Conservation (phyloP, 2,113 vertebrate genomes). For the Ailurus styani region DNA sequence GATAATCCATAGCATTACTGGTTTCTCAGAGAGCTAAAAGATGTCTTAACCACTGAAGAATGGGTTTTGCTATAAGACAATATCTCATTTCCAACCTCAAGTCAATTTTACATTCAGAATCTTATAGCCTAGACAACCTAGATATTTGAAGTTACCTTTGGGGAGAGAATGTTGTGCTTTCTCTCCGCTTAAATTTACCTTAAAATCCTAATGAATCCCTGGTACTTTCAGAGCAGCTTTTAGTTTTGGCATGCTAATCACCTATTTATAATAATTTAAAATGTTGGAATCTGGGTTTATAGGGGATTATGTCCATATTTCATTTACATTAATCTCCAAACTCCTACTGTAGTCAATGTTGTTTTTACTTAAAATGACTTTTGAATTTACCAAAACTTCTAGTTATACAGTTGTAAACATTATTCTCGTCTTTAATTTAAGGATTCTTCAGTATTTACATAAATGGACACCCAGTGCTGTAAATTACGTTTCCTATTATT, state of each 20-base stretch:
- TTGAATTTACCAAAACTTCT: background rate
- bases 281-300: background rate
- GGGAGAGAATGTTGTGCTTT: background rate
- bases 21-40: conserved; percentile 13
- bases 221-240: background rate
- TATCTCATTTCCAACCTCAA: background rate
- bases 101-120: background rate
- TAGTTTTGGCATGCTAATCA: background rate
- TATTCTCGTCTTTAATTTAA: background rate
- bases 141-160: background rate
- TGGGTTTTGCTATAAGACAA: background rate
- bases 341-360: background rate
- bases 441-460: background rate
- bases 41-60: background rate
- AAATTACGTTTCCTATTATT: background rate
- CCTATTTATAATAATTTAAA: background rate
- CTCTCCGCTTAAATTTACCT: background rate
- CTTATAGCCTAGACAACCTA: background rate
- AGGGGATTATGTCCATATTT: background rate
- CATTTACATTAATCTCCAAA: conserved; percentile 9
- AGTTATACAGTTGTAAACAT: background rate
- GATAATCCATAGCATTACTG: background rate
- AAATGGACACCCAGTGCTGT: background rate
- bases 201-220: conserved; percentile 18
- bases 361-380: background rate